Conservation (phyloP, 2,888 invertebrate species). For the Tetranychus truncatus region DNA sequence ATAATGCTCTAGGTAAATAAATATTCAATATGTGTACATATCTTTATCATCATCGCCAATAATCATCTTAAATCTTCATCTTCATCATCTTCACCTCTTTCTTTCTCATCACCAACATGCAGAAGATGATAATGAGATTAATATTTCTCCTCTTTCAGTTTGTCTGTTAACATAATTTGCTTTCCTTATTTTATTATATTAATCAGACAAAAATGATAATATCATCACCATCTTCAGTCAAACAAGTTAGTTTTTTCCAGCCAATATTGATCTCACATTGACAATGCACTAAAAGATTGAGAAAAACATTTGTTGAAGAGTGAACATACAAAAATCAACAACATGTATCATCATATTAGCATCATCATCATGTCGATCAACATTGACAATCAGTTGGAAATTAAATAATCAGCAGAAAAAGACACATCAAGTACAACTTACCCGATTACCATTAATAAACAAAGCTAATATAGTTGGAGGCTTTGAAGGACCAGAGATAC, state of each 20-base stretch:
- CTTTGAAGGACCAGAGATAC: constrained; percentile 16
- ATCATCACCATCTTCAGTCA: not conserved
- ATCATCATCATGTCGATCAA: not conserved
- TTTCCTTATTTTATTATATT: not conserved
- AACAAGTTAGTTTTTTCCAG: not conserved
- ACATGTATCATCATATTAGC: too few species aligned
- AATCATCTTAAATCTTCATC: not conserved
- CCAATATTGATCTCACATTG: not conserved
- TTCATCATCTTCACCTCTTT: not conserved
- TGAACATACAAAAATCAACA: too few species aligned
- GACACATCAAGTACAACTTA: constrained; percentile 7
- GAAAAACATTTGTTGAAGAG: not conserved
- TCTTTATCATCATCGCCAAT: not conserved
- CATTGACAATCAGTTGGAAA: not conserved
- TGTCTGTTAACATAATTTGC: not conserved
- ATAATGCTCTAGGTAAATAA: not conserved
- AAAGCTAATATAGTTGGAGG: constrained; percentile 15
- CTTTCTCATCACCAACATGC: not conserved
- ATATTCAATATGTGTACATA: constrained; percentile 1
- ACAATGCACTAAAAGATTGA: not conserved
- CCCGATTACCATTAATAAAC: constrained; percentile 16
- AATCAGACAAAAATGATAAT: not conserved
- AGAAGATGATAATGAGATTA: not conserved
- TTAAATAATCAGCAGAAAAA: not conserved
- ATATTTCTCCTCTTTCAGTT: not conserved